phyloP scores from a whole-genome alignment of 2,113 vertebrate genomes.

The Abramis brama region DNA sequence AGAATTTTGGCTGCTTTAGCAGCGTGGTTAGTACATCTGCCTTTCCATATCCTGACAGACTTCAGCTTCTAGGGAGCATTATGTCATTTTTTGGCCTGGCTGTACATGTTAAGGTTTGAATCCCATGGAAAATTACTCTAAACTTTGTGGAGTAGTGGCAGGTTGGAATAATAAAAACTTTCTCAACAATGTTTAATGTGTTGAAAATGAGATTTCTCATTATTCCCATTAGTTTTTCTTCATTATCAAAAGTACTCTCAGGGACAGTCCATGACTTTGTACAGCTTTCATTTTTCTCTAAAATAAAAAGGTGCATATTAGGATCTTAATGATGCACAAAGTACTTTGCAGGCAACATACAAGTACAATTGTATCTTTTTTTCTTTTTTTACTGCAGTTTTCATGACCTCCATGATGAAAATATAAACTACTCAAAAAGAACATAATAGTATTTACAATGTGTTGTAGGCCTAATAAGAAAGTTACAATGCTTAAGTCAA shows the following conservation, averaged over 20 bases:
- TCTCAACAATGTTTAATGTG: not conserved
- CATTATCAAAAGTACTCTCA: not conserved
- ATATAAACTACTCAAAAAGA: no score
- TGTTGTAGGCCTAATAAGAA: not conserved
- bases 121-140: not conserved
- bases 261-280: not conserved
- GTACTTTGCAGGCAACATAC: no score
- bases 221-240: not conserved
- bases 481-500: not conserved
- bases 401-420: no score
- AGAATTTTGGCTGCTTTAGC: not conserved
- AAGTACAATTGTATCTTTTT: no score
- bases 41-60: constrained; percentile 11
- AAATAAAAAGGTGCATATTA: not conserved
- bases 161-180: constrained; percentile 15
- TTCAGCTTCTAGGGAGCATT: constrained; percentile 28
- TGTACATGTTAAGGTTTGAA: not conserved
- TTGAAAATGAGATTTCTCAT: constrained; percentile 5
- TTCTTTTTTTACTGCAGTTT: no score
- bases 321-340: not conserved
- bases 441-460: not conserved
- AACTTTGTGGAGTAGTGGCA: not conserved
- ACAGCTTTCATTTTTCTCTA: not conserved
- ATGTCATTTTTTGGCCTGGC: constrained; percentile 22
- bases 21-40: constrained; percentile 8